Base-by-base conservation (phyloP, 1,140 invertebrate species). In the Brachionus paranguensis region DNA sequence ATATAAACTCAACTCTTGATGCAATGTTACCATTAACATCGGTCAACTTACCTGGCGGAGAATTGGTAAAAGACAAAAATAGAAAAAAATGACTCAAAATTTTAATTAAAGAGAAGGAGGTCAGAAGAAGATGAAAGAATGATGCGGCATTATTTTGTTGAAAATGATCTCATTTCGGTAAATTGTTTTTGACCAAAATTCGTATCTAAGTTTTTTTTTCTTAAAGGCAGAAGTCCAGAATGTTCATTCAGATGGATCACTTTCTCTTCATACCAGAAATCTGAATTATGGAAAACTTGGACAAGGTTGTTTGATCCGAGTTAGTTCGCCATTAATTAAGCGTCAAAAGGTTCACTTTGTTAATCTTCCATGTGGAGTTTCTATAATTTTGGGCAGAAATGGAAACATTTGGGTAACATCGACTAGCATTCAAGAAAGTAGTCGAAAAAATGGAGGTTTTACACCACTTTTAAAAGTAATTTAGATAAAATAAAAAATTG, bases 331-430 rank as follows among this genome's bases (percentile, higher is more conserved):
- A n/a, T 89, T 99, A 11, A 93, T 99, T 24, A 96, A 95, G 88
- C 91, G 96, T 27, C 92, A 95, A 72, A 99, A 99, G 89, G 96
- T 94, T 60, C 96, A 99, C 89, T 99, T 98, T 88, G 96, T 98
- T 87, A 94, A 94, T 89, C 90, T 99, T 43, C 93, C 94, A 0
- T 95, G 93, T 88, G 96, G 96, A 0, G 93, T 94, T 0, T 95
- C 93, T 85, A 90, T 99, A 8, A 97, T 99, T 83, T 91, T 99
- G 8, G 97, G 97, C 8, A 96, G 95, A 85, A 99, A 99, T 89
- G 97, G 98, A 0, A 97, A 93, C 86, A 93, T 99, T 78, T 99
- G 96, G 95, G 94, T 99, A 70, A 93, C 93, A 81, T 94, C 95
- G 0, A 93, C 92, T 33, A 92, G 92, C 43, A 92, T 92, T 53